These are phyloP conservation scores for Tenthredo mesomela DNA, from an alignment of 2,888 invertebrate species.

Conservation along the genomic window DNA sequence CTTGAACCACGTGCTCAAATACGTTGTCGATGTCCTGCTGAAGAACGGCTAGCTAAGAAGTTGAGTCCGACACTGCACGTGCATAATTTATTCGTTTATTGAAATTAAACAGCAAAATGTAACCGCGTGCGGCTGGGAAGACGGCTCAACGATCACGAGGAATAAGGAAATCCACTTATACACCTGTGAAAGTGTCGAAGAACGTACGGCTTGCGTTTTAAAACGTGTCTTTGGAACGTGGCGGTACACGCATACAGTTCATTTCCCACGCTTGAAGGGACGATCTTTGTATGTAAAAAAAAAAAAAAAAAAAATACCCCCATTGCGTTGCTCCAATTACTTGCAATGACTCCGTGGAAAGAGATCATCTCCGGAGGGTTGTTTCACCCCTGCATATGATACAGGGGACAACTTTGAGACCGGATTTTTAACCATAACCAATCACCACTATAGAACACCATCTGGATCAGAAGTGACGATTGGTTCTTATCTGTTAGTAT, in stretches of 20 bases:
- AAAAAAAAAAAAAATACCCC: not conserved
- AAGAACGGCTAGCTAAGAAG: not conserved
- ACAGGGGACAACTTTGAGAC: not conserved
- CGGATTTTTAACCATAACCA: not conserved
- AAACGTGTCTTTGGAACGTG: not conserved
- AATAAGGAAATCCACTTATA: not conserved
- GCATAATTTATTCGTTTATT: conserved; percentile 14
- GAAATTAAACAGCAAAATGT: conserved; percentile 15
- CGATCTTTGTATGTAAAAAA: too few species aligned
- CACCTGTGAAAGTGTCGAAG: not conserved
- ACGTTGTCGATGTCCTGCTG: not conserved
- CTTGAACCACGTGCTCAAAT: conserved; percentile 1
- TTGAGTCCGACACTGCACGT: conserved; percentile 7
- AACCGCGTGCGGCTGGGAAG: not conserved
- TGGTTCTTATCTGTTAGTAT: not conserved
- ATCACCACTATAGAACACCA: not conserved
- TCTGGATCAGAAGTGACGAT: not conserved
- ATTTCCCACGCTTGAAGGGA: conserved; percentile 17
- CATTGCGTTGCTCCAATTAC: not conserved
- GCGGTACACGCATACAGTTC: not conserved
- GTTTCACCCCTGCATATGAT: not conserved
- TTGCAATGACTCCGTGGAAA: not conserved
- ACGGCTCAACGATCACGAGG: not conserved
- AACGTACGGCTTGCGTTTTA: not conserved
- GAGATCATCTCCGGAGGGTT: conserved; percentile 32